Conservation (phyloP, 2,888 invertebrate genomes). For the Dendrolimus houi region DNA sequence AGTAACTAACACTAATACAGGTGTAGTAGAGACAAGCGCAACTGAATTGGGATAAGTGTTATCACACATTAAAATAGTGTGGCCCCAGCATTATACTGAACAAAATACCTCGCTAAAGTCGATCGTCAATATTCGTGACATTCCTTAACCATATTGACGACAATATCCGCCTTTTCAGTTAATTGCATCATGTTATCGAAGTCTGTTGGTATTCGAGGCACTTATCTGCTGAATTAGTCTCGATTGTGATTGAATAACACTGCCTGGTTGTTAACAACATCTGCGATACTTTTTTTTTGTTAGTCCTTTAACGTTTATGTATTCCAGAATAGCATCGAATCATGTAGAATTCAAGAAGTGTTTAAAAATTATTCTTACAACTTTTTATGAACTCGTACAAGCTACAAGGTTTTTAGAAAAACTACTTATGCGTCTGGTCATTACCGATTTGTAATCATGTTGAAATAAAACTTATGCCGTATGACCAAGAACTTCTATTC, state of each 20-base stretch:
- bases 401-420: too few relatives aligned
- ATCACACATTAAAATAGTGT: too few relatives aligned
- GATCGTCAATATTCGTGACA: conserved; percentile 4
- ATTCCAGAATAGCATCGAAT: neutral
- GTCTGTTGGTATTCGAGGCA: conserved; percentile 24
- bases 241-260: conserved; percentile 34
- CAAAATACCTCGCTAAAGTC: too few relatives aligned
- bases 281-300: conserved; percentile 30
- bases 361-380: neutral
- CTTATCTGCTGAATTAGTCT: conserved; percentile 16
- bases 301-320: conserved; percentile 5
- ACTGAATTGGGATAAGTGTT: too few relatives aligned
- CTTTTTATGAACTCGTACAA: too few relatives aligned
- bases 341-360: conserved; percentile 6
- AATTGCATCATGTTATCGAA: conserved; percentile 15
- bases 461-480: too few relatives aligned
- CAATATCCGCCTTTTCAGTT: conserved; percentile 10
- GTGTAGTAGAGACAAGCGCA: too few relatives aligned
- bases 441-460: too few relatives aligned
- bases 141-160: conserved; percentile 11
- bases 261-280: conserved; percentile 29
- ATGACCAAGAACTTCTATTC: too few relatives aligned
- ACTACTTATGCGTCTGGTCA: too few relatives aligned
- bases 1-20: too few relatives aligned
- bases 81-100: too few relatives aligned